A percentile compares a stretch with the other conserved stretches of the same genome.
These are phyloP conservation scores for Sarcophaga variegata DNA, from an alignment of 2,888 invertebrate genomes.

Conservation along the genomic window DNA sequence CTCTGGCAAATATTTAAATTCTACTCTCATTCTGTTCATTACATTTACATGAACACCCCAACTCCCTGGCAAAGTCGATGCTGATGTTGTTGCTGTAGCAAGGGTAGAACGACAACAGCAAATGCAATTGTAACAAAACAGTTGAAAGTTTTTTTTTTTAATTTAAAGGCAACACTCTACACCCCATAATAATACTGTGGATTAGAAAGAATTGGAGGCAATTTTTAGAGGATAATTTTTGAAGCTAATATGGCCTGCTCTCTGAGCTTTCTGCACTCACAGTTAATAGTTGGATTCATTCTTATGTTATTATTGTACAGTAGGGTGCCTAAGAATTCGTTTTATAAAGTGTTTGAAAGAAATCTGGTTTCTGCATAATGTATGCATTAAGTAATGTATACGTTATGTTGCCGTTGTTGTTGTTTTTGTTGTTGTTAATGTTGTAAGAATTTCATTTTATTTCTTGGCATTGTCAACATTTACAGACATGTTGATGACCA, in stretches of 20 bases:
- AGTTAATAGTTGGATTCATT: too few relatives aligned
- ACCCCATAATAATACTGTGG: too few relatives aligned
- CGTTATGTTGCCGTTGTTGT: not conserved
- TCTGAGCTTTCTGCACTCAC: too few relatives aligned
- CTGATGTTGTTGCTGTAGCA: not conserved
- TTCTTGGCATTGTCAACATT: conserved; percentile 42
- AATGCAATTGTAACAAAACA: not conserved
- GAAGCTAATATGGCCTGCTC: too few relatives aligned
- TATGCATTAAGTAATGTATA: not conserved
- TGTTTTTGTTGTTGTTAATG: not conserved
- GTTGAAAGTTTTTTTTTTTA: not conserved
- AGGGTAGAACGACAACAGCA: not conserved
- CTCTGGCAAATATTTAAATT: not conserved
- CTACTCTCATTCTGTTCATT: not conserved
- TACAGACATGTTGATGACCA: conserved; percentile 52
- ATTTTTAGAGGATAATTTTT: too few relatives aligned
- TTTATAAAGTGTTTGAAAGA: not conserved
- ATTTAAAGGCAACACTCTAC: too few relatives aligned
- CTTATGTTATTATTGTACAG: not conserved
- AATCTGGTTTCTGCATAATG: not conserved
- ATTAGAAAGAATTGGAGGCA: too few relatives aligned
- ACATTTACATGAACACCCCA: not conserved
- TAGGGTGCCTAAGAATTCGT: not conserved
- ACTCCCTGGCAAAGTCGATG: not conserved
- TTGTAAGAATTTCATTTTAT: not conserved